A percentile compares a stretch with the other conserved stretches of the same genome.
Conservation (phyloP, 2,888 invertebrate genomes). For the Listrodromus nycthemerus region DNA sequence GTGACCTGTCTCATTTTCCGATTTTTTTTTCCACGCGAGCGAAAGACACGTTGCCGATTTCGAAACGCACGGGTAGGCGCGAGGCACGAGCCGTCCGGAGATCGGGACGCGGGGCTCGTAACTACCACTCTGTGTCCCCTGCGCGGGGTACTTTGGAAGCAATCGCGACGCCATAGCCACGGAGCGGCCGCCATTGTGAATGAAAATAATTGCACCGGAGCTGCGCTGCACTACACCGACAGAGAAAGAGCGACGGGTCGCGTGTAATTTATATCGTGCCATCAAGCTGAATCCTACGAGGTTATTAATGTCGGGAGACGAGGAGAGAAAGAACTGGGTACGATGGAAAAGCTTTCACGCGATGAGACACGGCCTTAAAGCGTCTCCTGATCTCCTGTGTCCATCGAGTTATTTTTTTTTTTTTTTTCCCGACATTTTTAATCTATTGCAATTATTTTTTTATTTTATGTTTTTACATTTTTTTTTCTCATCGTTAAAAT, state of each 20-base stretch:
- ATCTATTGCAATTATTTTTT: too few species aligned
- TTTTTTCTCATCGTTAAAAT: slow-evolving; percentile 34
- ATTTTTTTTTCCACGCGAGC: background rate
- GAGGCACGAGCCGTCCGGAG: slow-evolving; percentile 36
- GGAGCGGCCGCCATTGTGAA: slow-evolving; percentile 73
- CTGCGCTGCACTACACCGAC: slow-evolving; percentile 47
- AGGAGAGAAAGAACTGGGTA: slow-evolving; percentile 52
- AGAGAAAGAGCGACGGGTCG: slow-evolving; percentile 65
- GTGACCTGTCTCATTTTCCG: slow-evolving; percentile 5
- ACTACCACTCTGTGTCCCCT: slow-evolving; percentile 33
- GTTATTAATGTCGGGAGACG: slow-evolving; percentile 69
- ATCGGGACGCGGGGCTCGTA: slow-evolving; percentile 43
- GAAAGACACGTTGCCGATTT: slow-evolving; percentile 60
- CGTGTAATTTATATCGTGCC: slow-evolving; percentile 73
- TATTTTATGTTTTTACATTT: too few species aligned
- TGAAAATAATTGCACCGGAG: slow-evolving; percentile 73
- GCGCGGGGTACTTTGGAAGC: slow-evolving; percentile 4
- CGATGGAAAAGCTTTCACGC: slow-evolving; percentile 70
- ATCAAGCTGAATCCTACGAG: slow-evolving; percentile 69
- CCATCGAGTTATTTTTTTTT: slow-evolving; percentile 40
- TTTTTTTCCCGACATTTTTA: too few species aligned
- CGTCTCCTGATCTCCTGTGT: slow-evolving; percentile 57
- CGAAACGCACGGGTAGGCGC: slow-evolving; percentile 63
- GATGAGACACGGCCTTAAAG: slow-evolving; percentile 56
- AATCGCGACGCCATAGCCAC: slow-evolving; percentile 8